Base-by-base conservation (phyloP, 1,140 invertebrate species). In the Lanistes nyassanus region DNA sequence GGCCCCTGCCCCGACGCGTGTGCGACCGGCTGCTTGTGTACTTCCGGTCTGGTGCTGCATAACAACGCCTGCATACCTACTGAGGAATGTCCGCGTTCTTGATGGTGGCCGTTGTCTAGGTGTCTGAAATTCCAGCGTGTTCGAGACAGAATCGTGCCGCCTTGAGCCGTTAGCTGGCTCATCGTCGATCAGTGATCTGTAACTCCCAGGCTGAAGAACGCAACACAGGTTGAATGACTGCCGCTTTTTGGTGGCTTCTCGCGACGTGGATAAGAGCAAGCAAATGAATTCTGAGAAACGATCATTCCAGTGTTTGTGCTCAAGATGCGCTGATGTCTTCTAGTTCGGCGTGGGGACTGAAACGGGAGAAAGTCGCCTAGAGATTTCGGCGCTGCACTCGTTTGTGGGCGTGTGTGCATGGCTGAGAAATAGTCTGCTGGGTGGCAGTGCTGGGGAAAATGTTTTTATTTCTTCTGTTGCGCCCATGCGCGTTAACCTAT, bases 1-100 rank as follows among this genome's bases (percentile, higher is more conserved):
- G 79, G 77, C 37, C 68, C 79, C 0, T 84, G 84, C 62, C 80
- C 83, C 64, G 83, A 83, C 26, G 79, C 78, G 23, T 90, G 89
- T 67, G 72, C 81, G n/a, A 76, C 83, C 0, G 88, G 86, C 19
- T 90, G 89, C 74, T 77, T 85, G 58, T 90, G 89, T 77, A 80
- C 79, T 3, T 71, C 76, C 23, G 85, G 84, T n/a, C 76, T 81
- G 19, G 87, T 89, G 1, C 83, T 85, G 70, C 85, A 87, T 58
- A 81, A 85, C 26, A 83, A 85, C 51, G 80, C 76, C 66, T 90
- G 89, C 76, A 86, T 89, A 36, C 76, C 76, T 19, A 76, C 83
- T 56, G 79, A 82, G 19, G 77, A 82, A 11, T 90, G 88, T 67
- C 86, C 87, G 26, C 36, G 29, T 21, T 69, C 42, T 26, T 31